These are phyloP conservation scores for Strix uralensis DNA, from an alignment of 2,113 vertebrate species.

Conservation along the genomic window DNA sequence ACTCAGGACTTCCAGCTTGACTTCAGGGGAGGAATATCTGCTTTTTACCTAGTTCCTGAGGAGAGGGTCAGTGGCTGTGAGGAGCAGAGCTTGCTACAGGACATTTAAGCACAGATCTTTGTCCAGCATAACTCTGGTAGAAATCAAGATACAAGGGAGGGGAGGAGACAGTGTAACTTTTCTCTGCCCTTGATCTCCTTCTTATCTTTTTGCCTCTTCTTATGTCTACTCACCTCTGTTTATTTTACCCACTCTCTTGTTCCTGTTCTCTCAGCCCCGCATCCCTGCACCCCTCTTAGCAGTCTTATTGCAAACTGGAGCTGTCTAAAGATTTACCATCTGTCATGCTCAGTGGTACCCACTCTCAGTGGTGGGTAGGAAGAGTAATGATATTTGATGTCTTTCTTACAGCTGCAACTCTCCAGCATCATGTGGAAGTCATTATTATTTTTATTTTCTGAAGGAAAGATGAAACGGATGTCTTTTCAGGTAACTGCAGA, in stretches of 20 bases:
- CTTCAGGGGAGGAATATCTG: background rate
- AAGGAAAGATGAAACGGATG: background rate
- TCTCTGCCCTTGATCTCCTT: background rate
- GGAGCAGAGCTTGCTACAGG: background rate
- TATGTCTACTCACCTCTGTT: background rate
- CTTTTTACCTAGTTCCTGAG: background rate
- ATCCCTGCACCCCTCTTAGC: background rate
- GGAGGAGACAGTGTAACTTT: background rate
- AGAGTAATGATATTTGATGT: background rate
- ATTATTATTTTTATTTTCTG: background rate
- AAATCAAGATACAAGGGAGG: background rate
- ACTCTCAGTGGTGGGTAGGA: background rate
- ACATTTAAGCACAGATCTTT: background rate
- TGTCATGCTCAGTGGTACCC: background rate
- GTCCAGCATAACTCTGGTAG: background rate
- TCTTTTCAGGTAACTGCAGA: background rate
- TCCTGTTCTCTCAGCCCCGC: background rate
- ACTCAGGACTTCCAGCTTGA: background rate
- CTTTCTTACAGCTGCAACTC: background rate
- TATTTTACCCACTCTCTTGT: background rate
- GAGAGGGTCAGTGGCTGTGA: background rate
- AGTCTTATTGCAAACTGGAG: background rate
- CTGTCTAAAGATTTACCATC: background rate
- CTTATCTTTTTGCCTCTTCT: background rate
- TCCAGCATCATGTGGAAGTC: background rate